These are phyloP conservation scores for Oryzias dopingdopingensis DNA, from an alignment of 2,797 vertebrate genomes.

Conservation along the genomic window DNA sequence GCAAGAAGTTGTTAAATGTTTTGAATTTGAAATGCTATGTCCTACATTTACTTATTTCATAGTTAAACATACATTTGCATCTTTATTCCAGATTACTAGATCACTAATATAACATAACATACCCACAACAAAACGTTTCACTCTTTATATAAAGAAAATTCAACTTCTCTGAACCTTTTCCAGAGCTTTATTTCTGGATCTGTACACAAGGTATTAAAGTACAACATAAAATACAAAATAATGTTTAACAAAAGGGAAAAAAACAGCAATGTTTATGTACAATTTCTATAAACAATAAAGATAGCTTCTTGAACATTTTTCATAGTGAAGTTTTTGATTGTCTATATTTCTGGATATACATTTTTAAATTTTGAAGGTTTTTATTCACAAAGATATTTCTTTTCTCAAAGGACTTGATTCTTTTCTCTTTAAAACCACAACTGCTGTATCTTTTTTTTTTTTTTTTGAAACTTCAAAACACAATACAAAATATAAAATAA, in stretches of 20 bases:
- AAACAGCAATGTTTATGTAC: conserved; percentile 93
- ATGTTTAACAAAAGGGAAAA: conserved; percentile 89
- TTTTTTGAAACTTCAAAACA: conserved; percentile 74
- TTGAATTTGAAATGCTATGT: no score
- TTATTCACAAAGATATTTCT: conserved; percentile 78
- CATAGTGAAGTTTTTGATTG: conserved; percentile 96
- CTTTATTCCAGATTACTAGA: no score
- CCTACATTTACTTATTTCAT: no score
- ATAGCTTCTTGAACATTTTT: conserved; percentile 91
- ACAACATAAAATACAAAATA: conserved; percentile 99
- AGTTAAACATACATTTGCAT: no score
- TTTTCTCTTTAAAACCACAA: conserved; percentile 64
- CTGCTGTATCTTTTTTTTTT: conserved; percentile 55
- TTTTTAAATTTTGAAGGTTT: conserved; percentile 78
- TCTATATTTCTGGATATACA: conserved; percentile 87
- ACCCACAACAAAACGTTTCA: no score
- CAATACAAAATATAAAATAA: conserved; percentile 80
- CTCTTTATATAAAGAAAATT: background rate
- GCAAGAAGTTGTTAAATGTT: no score
- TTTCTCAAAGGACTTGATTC: conserved; percentile 63
- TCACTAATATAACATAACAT: no score
- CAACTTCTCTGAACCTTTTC: conserved; percentile 75
- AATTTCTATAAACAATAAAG: conserved; percentile 98
- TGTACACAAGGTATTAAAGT: conserved; percentile 99
- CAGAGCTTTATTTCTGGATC: conserved; percentile 99